phyloP scores from a whole-genome alignment of 2,888 invertebrate genomes.

The Epinotia nisella region DNA sequence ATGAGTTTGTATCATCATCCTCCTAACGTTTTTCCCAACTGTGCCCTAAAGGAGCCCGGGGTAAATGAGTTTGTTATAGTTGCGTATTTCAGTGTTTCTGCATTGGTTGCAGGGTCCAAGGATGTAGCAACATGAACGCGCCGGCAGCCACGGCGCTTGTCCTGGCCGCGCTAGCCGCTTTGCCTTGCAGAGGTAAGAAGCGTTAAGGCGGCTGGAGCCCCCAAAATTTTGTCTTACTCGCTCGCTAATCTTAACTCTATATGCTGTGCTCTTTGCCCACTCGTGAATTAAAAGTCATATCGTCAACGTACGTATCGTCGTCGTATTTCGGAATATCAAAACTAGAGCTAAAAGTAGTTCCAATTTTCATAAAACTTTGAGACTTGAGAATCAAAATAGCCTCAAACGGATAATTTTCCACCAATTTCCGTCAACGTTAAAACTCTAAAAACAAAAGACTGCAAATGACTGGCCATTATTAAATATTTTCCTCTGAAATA shows the following conservation, averaged over 20 bases:
- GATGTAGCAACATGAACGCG: conserved; percentile 79
- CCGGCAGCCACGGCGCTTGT: conserved; percentile 78
- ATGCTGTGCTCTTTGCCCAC: no score
- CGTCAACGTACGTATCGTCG: no score
- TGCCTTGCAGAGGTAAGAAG: conserved; percentile 72
- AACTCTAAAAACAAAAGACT: conserved; percentile 31
- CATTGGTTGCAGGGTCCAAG: conserved; percentile 65
- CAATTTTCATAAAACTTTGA: neutral
- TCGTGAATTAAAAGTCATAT: no score
- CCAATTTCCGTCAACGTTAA: neutral
- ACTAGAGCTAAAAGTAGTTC: no score
- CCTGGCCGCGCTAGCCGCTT: conserved; percentile 74
- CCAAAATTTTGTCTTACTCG: neutral
- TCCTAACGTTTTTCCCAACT: no score
- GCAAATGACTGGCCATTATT: conserved; percentile 41
- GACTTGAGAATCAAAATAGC: conserved; percentile 19
- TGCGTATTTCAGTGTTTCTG: neutral
- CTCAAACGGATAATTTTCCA: conserved; percentile 7
- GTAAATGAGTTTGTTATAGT: no score
- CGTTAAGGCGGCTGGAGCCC: conserved; percentile 18
- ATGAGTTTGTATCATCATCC: no score
- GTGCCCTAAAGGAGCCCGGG: no score
- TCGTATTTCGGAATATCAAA: no score
- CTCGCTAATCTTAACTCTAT: no score
- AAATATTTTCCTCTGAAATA: conserved; percentile 29